Conservation (phyloP, 2,888 invertebrate species). For the Clostera curtula region DNA sequence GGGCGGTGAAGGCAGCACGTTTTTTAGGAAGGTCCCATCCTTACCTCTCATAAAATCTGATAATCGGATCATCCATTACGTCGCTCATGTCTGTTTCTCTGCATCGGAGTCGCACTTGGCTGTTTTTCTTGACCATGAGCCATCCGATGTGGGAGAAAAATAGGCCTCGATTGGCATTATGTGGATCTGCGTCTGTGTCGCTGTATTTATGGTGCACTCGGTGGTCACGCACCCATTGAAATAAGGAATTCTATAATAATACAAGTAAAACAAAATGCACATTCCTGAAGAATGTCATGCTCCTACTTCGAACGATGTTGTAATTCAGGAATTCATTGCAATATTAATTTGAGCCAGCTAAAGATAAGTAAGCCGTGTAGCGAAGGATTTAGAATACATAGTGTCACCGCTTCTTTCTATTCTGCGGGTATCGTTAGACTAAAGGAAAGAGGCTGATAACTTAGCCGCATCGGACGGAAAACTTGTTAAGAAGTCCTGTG, state of each 20-base stretch:
- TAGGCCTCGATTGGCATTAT: slow-evolving; percentile 87
- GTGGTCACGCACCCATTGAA: slow-evolving; percentile 79
- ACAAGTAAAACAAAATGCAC: not conserved
- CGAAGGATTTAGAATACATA: too few species aligned
- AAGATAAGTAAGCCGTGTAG: too few species aligned
- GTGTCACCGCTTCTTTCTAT: too few species aligned
- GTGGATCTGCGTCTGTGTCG: slow-evolving; percentile 90
- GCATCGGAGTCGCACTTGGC: slow-evolving; percentile 83
- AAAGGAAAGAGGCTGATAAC: too few species aligned
- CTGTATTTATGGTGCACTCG: slow-evolving; percentile 88
- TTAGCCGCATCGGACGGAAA: too few species aligned
- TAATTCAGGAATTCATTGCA: too few species aligned
- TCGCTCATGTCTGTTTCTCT: slow-evolving; percentile 86
- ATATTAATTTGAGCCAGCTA: too few species aligned
- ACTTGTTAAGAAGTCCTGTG: too few species aligned
- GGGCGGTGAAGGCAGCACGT: too few species aligned
- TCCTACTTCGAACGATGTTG: slow-evolving; percentile 1
- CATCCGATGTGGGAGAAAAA: slow-evolving; percentile 94
- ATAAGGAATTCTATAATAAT: slow-evolving; percentile 46
- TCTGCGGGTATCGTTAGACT: too few species aligned
- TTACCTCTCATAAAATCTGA: slow-evolving; percentile 84
- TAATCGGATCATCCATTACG: slow-evolving; percentile 81
- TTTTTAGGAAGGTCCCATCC: too few species aligned
- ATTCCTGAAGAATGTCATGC: not conserved
- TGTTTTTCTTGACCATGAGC: slow-evolving; percentile 88